phyloP scores from a whole-genome alignment of 2,113 vertebrate genomes.

The Stictonetta naevosa region DNA sequence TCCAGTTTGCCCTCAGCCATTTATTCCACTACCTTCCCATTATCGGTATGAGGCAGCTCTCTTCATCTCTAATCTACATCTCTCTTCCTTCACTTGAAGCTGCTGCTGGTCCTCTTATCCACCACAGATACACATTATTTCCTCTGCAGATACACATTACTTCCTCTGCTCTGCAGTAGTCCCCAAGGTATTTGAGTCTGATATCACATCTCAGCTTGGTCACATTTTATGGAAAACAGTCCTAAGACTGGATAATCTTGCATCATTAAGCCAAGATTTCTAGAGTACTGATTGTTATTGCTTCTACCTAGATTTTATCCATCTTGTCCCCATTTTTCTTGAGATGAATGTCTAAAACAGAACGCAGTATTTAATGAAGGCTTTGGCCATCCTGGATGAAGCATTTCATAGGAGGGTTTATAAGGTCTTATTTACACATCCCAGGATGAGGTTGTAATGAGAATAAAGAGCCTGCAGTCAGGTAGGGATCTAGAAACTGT shows the following conservation, averaged over 20 bases:
- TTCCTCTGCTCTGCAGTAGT: neutral
- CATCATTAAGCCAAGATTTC: neutral
- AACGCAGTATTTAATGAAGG: neutral
- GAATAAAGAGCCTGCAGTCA: neutral
- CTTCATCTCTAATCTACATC: neutral
- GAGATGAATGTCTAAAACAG: neutral
- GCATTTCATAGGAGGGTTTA: neutral
- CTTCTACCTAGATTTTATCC: neutral
- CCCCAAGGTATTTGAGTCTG: neutral
- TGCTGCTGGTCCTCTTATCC: neutral
- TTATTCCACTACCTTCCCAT: neutral
- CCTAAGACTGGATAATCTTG: neutral
- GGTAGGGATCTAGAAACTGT: neutral
- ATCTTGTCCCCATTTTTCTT: neutral
- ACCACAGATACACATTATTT: neutral
- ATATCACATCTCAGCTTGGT: neutral
- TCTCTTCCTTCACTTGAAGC: neutral
- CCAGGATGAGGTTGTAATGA: neutral
- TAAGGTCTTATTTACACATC: neutral
- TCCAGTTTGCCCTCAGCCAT: neutral
- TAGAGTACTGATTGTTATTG: neutral
- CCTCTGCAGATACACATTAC: neutral
- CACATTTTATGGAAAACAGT: neutral
- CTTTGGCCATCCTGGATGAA: neutral
- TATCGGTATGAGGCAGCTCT: neutral